Conservation (phyloP, 2,888 invertebrate genomes). For the Priocnemis perturbator region DNA sequence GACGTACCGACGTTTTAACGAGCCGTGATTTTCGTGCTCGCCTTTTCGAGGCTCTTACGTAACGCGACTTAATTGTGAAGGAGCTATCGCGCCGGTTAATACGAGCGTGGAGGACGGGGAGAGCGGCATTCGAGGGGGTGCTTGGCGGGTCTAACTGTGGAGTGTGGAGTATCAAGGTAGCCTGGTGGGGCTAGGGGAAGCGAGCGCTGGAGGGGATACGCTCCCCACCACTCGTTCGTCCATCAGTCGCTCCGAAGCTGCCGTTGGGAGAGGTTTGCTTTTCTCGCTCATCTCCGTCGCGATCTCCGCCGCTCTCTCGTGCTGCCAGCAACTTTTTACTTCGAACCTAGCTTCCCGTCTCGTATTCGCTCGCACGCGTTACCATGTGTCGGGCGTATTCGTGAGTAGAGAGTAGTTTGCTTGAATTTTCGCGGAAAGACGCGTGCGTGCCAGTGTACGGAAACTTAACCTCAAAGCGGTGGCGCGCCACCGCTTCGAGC, state of each 20-base stretch:
- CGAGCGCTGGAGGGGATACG: constrained; percentile 47
- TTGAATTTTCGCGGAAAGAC: constrained; percentile 21
- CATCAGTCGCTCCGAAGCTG: constrained; percentile 72
- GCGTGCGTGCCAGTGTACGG: constrained; percentile 48
- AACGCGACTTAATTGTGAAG: constrained; percentile 75
- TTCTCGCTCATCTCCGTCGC: constrained; percentile 20
- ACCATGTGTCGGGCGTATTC: neutral
- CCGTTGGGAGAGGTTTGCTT: constrained; percentile 53
- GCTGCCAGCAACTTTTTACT: constrained; percentile 15
- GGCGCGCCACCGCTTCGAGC: constrained; percentile 30
- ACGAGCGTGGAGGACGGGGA: constrained; percentile 59
- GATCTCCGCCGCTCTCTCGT: constrained; percentile 26
- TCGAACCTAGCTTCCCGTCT: neutral
- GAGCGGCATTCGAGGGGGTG: constrained; percentile 60
- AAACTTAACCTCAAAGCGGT: constrained; percentile 52
- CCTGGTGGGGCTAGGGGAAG: constrained; percentile 35
- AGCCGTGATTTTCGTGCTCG: constrained; percentile 69
- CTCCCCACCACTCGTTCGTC: constrained; percentile 64
- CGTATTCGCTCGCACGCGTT: too few relatives aligned
- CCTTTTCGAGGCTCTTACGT: constrained; percentile 71
- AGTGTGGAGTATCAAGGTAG: constrained; percentile 49
- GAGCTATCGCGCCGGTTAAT: constrained; percentile 74
- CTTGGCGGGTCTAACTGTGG: constrained; percentile 60
- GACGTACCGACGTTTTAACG: constrained; percentile 54
- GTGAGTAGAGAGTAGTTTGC: neutral